Conservation (phyloP, 2,797 vertebrate genomes). For the Coluber constrictor region DNA sequence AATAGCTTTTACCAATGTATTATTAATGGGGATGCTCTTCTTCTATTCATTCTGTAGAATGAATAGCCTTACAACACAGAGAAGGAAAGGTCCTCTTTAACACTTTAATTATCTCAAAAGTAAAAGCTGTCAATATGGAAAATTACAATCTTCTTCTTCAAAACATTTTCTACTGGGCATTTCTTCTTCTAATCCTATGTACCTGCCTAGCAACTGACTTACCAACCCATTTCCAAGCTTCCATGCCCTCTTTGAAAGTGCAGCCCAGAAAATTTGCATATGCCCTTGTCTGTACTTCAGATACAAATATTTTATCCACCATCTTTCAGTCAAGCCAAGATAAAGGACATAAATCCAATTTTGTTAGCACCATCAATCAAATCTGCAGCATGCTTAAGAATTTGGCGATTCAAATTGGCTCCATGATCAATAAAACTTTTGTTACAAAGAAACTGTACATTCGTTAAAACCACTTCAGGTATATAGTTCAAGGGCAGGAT, state of each 20-base stretch:
- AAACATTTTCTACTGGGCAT: background rate
- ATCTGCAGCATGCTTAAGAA: background rate
- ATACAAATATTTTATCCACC: background rate
- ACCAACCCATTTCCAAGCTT: background rate
- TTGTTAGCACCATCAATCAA: background rate
- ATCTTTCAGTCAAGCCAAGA: background rate
- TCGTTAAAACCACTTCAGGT: background rate
- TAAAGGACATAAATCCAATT: background rate
- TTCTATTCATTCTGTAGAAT: background rate
- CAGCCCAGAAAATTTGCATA: background rate
- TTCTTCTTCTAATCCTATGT: background rate
- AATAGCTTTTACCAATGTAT: background rate
- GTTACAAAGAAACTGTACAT: background rate
- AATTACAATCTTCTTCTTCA: background rate
- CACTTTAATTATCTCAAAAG: background rate
- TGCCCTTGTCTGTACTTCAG: background rate
- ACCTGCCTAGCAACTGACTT: background rate
- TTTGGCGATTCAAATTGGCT: background rate
- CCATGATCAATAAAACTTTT: background rate
- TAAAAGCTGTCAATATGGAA: background rate
- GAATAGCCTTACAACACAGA: background rate
- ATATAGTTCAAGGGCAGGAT: background rate
- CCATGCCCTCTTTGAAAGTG: background rate
- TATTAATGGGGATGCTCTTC: background rate
- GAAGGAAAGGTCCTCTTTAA: background rate